Percentiles rank a stretch among this genome's conserved stretches.
Evolutionary conservation across 2,113 vertebrate species (phyloP).

Genomic region (Tautogolabrus adspersus): DNA sequence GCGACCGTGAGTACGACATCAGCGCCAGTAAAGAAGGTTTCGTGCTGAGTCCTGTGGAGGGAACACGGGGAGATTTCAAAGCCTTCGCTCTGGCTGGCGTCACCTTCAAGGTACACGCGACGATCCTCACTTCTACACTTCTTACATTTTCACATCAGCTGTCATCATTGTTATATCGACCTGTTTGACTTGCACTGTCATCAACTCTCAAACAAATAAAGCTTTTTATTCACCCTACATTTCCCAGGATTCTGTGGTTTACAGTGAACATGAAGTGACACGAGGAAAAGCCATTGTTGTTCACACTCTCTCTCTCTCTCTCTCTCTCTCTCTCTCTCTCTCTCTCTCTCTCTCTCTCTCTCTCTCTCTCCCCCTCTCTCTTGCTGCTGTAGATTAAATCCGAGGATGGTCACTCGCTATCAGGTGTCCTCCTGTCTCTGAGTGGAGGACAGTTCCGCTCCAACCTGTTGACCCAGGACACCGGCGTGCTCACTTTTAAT

Average conservation of each 20-base stretch:
- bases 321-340: not conserved
- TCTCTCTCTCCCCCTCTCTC: constrained; percentile 11
- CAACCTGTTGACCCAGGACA: constrained; percentile 95
- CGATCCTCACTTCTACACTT: not conserved
- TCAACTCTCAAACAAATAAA: not conserved
- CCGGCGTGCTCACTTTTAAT: constrained; percentile 93
- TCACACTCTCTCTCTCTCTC: not conserved
- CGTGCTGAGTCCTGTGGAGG: constrained; percentile 91
- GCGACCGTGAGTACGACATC: constrained; percentile 91
- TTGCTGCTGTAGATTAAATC: constrained; percentile 87
- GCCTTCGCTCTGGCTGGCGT: constrained; percentile 96
- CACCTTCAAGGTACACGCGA: constrained; percentile 92
- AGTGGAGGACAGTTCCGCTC: constrained; percentile 96
- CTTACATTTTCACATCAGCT: constrained; percentile 3
- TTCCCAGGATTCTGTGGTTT: constrained; percentile 16
- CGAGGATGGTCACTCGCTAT: constrained; percentile 91
- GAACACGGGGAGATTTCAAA: constrained; percentile 92
- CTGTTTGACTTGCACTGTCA: not conserved
- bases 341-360: constrained; percentile 17
- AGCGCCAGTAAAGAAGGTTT: constrained; percentile 95
- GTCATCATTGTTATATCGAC: not conserved
- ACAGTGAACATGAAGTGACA: constrained; percentile 19
- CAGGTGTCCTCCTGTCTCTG: constrained; percentile 95
- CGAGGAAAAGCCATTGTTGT: constrained; percentile 2
- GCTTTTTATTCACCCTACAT: constrained; percentile 6